A percentile compares a stretch with the other conserved stretches of the same genome.
Conservation (phyloP, 2,113 vertebrate species). For the Grammomys surdaster region DNA sequence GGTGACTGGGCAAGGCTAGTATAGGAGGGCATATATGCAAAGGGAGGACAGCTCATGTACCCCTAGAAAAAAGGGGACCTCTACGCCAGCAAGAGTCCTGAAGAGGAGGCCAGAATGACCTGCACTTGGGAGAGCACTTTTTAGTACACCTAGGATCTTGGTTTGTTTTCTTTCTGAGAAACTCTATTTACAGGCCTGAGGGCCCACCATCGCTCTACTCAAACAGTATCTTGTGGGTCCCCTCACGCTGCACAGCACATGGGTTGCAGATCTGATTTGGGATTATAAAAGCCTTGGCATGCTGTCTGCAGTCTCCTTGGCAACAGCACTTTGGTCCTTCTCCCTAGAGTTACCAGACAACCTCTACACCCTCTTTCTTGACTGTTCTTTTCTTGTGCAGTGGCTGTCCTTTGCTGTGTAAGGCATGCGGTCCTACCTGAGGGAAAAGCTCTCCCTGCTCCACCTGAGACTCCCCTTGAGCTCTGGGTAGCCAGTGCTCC, state of each 20-base stretch:
- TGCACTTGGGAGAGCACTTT: not conserved
- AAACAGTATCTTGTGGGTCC: not conserved
- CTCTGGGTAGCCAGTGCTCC: not conserved
- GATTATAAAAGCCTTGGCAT: constrained; percentile 5
- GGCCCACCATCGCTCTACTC: not conserved
- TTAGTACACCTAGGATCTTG: not conserved
- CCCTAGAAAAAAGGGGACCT: not conserved
- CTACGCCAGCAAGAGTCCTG: not conserved
- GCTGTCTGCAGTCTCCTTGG: constrained; percentile 64
- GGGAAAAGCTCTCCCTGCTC: not conserved
- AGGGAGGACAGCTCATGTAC: not conserved
- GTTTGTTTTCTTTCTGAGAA: not conserved
- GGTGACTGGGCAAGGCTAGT: not conserved
- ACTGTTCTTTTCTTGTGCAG: constrained; percentile 19
- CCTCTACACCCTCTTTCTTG: not conserved
- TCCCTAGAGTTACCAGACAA: constrained; percentile 47
- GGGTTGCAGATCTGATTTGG: not conserved
- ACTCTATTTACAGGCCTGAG: not conserved
- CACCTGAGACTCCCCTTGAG: not conserved
- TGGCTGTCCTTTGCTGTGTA: not conserved
- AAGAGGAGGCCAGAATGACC: not conserved
- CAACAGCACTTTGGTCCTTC: constrained; percentile 51
- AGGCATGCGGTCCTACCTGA: not conserved
- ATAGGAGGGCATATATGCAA: not conserved
- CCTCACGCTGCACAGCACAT: not conserved